Base-by-base conservation (phyloP, 2,888 invertebrate species). In the Periphyllus acericola region DNA sequence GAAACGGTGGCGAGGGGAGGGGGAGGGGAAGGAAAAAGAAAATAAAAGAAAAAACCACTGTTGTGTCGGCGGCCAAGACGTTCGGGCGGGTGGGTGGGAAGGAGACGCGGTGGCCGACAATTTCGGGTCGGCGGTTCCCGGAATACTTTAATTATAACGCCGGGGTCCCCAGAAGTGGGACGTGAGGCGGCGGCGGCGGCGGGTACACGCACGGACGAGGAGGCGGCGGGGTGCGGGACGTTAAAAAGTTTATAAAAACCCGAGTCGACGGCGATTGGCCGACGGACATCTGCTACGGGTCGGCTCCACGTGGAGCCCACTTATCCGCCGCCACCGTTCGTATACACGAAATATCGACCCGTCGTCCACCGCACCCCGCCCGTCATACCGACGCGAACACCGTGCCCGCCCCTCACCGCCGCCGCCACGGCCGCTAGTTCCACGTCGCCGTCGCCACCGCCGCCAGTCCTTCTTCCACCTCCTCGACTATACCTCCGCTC, bases 261-360 rank as follows among this genome's bases (percentile, higher is more conserved):
- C 72, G 36, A 60, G 86, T 87, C 86, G 86, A 87, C 72, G 29
- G 71, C 78, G 83, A 86, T 89, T 89, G 89, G 89, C 21, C 29
- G 76, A 66, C 68, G 80, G 81, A 82, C 86, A 87, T 87, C 86
- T 87, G 86, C 71, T 86, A 60, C 86, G 19, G 5, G 72, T 5
- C 76, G 83, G 89, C 89, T 89, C 89, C 89, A 89, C 89, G 89
- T 89, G 89, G 89, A 89, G 89, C 89, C 72, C 83, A 81, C 84
- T 88, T 76, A 83, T 72, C 83, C 76, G 36, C 87, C 83, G 88
- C 71, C 66, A 74, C 52, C 78, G 72, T 29, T 8, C 55, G 32
- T 55, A 55, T 78, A 85, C 29, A 86, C 85, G 85, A 86, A 79
- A 84, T 78, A 75, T 72, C 79, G 79, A 88, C 60, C 85, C 82